Evolutionary conservation across 1,140 invertebrate genomes (phyloP), one percentile per base, ranked within the genome.

Genomic region (Caenorhabditis inopinata): DNA sequence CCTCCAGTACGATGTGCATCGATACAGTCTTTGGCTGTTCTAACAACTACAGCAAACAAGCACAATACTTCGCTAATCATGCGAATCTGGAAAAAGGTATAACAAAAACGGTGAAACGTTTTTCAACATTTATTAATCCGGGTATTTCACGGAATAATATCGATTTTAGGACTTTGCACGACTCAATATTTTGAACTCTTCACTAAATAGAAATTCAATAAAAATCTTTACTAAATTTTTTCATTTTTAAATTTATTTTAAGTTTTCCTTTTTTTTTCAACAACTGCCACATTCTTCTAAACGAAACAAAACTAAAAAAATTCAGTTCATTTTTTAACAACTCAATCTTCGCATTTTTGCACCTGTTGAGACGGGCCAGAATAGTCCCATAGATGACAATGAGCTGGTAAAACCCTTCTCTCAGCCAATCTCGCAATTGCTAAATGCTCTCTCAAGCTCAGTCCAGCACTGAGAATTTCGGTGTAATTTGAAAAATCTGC

Each of bases 301-400:
- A n/a, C n/a, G n/a, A n/a, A n/a, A n/a, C n/a, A n/a, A n/a, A n/a
- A n/a, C n/a, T n/a, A n/a, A n/a, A n/a, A n/a, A n/a, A n/a, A n/a
- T n/a, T n/a, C n/a, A n/a, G n/a, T n/a, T n/a, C n/a, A n/a, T n/a
- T 27, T 62, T 23, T 48, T 25, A 32, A 21, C 0, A 4, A 42
- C 35, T 2, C 21, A 0, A 3, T 45, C 6, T 21, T 27, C 32
- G 5, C 49, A 18, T 58, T 76, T 51, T 16, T n/a, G n/a, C n/a
- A 38, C 42, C 46, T 82, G 74, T 18, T 80, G 62, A 9, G 58
- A 62, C 9, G 62, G 80, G n/a, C 81, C 75, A 14, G 48, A 74
- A 62, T 84, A 83, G 21, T 76, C 68, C 82, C 81, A 84, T 16
- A 83, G 48, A 77, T 82, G 79, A 25, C 83, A 83, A 42, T 79